Evolutionary conservation across 2,113 vertebrate species (phyloP).

Genomic region (Oreotrochilus melanogaster): DNA sequence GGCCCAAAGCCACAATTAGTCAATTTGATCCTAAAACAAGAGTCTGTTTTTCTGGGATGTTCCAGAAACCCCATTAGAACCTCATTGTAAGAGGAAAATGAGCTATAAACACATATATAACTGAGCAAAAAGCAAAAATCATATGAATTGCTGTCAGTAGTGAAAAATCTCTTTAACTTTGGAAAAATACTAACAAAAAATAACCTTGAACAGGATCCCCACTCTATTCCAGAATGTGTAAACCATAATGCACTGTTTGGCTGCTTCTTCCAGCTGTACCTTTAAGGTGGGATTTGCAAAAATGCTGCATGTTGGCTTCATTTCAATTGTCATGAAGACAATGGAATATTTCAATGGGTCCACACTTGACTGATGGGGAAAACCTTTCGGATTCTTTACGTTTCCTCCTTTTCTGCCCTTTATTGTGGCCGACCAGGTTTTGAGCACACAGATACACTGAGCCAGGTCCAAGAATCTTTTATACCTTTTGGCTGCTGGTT

Average conservation of each 20-base stretch:
- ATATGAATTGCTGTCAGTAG: background rate
- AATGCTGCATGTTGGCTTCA: background rate
- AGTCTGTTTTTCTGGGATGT: background rate
- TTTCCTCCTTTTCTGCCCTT: slow-evolving; percentile 8
- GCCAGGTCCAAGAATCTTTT: background rate
- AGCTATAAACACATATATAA: background rate
- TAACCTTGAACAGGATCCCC: background rate
- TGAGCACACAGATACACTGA: background rate
- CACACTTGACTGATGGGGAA: background rate
- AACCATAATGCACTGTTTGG: background rate
- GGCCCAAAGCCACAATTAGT: background rate
- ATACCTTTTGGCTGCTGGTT: background rate
- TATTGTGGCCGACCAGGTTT: background rate
- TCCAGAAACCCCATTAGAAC: background rate
- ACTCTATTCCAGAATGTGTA: background rate
- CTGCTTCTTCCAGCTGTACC: background rate
- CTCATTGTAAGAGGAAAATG: background rate
- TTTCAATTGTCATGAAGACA: background rate
- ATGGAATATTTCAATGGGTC: background rate
- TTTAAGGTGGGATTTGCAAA: background rate
- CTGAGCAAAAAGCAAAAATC: background rate
- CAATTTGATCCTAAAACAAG: background rate
- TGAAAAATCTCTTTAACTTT: background rate
- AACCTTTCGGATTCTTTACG: background rate
- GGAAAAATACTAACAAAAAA: background rate